Percentiles rank a stretch among this genome's conserved stretches.
These are phyloP conservation scores for Dendrolimus kikuchii DNA, from an alignment of 1,140 invertebrate species.

Conservation along the genomic window DNA sequence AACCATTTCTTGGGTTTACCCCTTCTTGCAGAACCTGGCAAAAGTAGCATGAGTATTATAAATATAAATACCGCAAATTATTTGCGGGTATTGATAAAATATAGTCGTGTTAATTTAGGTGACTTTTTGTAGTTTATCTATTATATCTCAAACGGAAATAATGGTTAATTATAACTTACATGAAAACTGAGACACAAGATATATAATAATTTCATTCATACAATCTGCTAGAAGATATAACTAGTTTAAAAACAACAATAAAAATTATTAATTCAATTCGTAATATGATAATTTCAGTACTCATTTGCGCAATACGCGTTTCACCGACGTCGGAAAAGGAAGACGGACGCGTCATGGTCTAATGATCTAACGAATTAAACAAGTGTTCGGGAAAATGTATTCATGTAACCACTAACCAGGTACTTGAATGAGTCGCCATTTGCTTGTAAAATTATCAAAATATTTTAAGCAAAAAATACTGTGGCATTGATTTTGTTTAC, in stretches of 20 bases:
- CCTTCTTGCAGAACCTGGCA: no score
- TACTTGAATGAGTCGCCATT: conserved; percentile 12
- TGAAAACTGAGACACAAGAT: no score
- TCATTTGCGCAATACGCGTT: conserved; percentile 42
- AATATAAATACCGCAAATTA: no score
- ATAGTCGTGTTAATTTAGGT: no score
- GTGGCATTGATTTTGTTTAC: background rate
- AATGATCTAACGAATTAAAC: conserved; percentile 25
- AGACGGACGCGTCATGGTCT: conserved; percentile 37
- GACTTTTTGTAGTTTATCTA: no score
- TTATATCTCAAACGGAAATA: no score
- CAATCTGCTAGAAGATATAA: no score
- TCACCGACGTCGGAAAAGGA: conserved; percentile 53
- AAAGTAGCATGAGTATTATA: no score
- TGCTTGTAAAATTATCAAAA: conserved; percentile 1
- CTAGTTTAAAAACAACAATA: background rate
- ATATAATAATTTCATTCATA: no score
- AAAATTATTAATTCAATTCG: conserved; percentile 3
- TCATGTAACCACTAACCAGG: conserved; percentile 19
- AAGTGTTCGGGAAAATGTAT: conserved; percentile 31
- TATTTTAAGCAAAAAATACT: background rate
- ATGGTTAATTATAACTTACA: no score
- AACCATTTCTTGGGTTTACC: no score
- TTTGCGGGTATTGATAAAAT: no score
- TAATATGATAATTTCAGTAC: conserved; percentile 21